Evolutionary conservation across 2,797 vertebrate species (phyloP).

Genomic region (Sandelia bainsii): DNA sequence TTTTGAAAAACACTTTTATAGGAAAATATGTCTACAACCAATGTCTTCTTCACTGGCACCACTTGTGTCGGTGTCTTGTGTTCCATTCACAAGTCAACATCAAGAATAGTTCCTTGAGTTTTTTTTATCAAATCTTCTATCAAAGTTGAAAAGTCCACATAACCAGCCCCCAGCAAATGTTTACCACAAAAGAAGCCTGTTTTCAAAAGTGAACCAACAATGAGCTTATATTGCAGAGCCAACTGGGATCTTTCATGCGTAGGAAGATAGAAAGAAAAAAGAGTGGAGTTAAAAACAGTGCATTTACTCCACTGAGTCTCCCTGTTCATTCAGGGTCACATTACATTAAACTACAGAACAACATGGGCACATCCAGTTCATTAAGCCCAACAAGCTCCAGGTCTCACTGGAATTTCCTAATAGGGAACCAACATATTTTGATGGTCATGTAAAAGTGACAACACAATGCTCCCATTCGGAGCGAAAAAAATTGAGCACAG

Average conservation of each 20-base stretch:
- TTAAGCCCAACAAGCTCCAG: constrained; percentile 42
- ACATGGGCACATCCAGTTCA: constrained; percentile 57
- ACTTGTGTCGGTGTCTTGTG: not conserved
- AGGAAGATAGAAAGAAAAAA: constrained; percentile 54
- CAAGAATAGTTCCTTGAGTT: constrained; percentile 1
- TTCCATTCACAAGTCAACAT: constrained; percentile 13
- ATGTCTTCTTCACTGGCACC: not conserved
- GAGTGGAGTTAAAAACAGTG: constrained; percentile 16
- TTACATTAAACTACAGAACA: constrained; percentile 58
- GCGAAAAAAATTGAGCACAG: not conserved
- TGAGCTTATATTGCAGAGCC: constrained; percentile 61
- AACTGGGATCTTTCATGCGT: constrained; percentile 76
- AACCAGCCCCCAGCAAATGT: constrained; percentile 53
- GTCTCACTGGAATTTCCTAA: constrained; percentile 31
- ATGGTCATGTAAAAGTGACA: constrained; percentile 30
- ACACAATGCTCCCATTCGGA: constrained; percentile 18
- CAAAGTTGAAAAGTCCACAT: constrained; percentile 31
- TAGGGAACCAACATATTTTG: constrained; percentile 16
- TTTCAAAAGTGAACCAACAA: constrained; percentile 46
- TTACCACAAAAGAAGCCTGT: constrained; percentile 53
- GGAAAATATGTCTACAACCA: not conserved
- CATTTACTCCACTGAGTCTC: constrained; percentile 64
- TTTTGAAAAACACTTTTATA: not conserved
- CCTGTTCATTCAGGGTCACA: constrained; percentile 66
- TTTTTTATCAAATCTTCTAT: constrained; percentile 16